A percentile compares a stretch with the other conserved stretches of the same genome.
phyloP scores from a whole-genome alignment of 2,113 vertebrate genomes.

The Ptilonorhynchus violaceus region DNA sequence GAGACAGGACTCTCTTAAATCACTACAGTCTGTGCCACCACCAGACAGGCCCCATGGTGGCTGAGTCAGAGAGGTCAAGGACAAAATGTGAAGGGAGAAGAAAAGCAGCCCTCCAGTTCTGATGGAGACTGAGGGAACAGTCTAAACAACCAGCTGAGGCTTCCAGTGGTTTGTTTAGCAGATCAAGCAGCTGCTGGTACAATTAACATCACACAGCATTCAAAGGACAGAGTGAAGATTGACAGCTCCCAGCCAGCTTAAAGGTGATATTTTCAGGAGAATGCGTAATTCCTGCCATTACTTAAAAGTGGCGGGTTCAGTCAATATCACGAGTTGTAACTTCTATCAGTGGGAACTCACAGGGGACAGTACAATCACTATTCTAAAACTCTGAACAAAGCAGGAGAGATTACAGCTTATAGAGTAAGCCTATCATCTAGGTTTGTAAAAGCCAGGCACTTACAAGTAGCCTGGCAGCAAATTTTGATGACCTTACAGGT shows the following conservation, averaged over 20 bases:
- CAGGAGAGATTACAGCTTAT: not conserved
- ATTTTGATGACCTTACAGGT: conserved; percentile 39
- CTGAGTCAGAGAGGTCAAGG: not conserved
- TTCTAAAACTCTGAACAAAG: not conserved
- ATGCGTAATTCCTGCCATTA: not conserved
- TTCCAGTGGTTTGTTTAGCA: not conserved
- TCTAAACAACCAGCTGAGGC: not conserved
- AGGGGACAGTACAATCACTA: not conserved
- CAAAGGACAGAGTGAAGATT: not conserved
- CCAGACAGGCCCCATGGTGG: not conserved
- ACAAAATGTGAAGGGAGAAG: not conserved
- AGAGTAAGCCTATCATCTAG: not conserved
- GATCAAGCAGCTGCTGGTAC: not conserved
- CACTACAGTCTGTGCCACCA: not conserved
- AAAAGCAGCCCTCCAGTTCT: not conserved
- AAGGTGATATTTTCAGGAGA: not conserved
- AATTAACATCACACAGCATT: not conserved
- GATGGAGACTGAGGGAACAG: not conserved
- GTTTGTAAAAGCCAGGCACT: conserved; percentile 14
- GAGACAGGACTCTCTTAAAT: not conserved
- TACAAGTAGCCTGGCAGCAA: conserved; percentile 17
- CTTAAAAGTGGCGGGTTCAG: conserved; percentile 22
- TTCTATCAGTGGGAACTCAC: not conserved
- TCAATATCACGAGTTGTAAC: not conserved
- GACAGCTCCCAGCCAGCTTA: not conserved